Evolutionary conservation across 2,888 invertebrate genomes (phyloP).

Genomic region (Rugalucina vietnamica): DNA sequence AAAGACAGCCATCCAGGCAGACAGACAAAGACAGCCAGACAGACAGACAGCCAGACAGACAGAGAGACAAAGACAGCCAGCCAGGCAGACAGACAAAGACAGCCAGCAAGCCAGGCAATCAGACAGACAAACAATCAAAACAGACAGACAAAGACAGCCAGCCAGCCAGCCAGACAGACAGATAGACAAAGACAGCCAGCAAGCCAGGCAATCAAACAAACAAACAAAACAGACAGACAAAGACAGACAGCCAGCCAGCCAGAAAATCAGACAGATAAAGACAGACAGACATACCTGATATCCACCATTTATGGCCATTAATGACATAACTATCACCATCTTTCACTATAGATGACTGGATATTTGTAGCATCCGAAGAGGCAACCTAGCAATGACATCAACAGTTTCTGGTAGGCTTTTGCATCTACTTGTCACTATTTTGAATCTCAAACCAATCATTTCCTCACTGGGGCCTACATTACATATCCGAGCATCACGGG

Average conservation of each 20-base stretch:
- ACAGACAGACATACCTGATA: slow-evolving; percentile 78
- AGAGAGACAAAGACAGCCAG: neutral
- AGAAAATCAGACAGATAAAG: neutral
- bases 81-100: neutral
- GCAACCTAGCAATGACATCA: slow-evolving; percentile 82
- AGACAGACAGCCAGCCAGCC: slow-evolving; percentile 1
- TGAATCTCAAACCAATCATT: too few relatives aligned
- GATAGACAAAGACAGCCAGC: neutral
- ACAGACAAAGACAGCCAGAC: neutral
- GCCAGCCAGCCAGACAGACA: neutral
- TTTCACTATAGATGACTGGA: slow-evolving; percentile 83
- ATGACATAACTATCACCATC: slow-evolving; percentile 84
- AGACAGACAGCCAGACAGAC: neutral
- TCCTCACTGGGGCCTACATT: too few relatives aligned
- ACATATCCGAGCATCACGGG: too few relatives aligned
- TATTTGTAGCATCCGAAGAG: slow-evolving; percentile 85
- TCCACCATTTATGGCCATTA: slow-evolving; percentile 85
- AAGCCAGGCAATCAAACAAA: neutral
- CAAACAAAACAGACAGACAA: neutral
- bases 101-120: neutral
- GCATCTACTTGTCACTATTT: too few relatives aligned
- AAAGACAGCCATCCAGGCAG: neutral
- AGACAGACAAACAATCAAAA: neutral
- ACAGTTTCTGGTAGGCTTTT: too few relatives aligned
- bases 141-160: neutral